A percentile compares a stretch with the other conserved stretches of the same genome.
phyloP scores from a whole-genome alignment of 2,113 vertebrate genomes.

The Eurystomus gularis region DNA sequence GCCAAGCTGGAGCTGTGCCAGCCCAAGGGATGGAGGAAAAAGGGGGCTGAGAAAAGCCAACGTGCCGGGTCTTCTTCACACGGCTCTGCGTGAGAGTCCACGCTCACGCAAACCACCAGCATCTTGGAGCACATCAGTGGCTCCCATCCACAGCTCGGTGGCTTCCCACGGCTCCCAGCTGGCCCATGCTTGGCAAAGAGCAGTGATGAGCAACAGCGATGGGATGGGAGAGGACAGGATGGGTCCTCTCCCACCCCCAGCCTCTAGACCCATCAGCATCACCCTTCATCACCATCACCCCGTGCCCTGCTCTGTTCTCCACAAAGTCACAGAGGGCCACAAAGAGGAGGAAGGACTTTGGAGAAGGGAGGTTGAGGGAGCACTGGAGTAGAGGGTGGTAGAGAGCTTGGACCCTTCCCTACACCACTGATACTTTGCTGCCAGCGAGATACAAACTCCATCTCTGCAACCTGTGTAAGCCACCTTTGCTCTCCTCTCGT shows the following conservation, averaged over 20 bases:
- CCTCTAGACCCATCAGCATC: no score
- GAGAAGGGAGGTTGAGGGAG: neutral
- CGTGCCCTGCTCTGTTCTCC: no score
- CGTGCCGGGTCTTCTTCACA: neutral
- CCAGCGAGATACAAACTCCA: neutral
- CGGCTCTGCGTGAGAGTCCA: rapidly evolving
- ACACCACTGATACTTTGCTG: neutral
- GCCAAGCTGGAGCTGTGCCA: neutral
- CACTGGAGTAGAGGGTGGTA: neutral
- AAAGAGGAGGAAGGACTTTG: neutral
- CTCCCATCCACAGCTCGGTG: rapidly evolving
- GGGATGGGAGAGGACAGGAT: no score
- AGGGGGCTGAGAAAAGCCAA: no score
- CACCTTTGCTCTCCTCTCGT: neutral
- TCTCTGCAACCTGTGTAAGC: rapidly evolving
- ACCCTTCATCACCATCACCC: neutral
- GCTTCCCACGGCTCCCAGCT: neutral
- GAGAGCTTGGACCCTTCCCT: neutral
- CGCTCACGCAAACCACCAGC: rapidly evolving
- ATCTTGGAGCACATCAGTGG: rapidly evolving
- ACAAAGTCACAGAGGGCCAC: neutral
- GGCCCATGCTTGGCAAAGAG: neutral
- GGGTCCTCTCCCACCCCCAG: no score
- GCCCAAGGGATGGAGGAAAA: neutral
- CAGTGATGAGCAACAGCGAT: neutral